Conservation (phyloP, 2,113 vertebrate species). For the Sorex fumeus region DNA sequence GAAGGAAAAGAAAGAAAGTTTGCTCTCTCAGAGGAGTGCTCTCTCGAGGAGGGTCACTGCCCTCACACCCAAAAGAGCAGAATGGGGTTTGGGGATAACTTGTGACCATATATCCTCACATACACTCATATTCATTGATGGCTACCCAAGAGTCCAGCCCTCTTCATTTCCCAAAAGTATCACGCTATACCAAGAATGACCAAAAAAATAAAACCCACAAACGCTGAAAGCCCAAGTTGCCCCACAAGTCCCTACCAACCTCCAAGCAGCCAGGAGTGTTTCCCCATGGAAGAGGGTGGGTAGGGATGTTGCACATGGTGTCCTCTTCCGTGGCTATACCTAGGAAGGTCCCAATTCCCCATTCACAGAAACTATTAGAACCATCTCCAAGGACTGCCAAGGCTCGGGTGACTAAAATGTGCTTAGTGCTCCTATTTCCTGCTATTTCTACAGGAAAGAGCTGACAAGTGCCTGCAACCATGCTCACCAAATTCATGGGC, state of each 20-base stretch:
- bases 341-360: background rate
- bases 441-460: background rate
- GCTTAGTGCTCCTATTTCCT: background rate
- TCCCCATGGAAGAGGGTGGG: too few species aligned
- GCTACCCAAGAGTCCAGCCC: background rate
- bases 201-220: too few species aligned
- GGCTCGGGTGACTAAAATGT: background rate
- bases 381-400: background rate
- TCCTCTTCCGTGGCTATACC: background rate
- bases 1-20: too few species aligned
- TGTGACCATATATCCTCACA: background rate
- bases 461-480: background rate
- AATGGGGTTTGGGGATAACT: background rate
- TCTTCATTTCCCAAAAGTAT: background rate
- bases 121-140: background rate
- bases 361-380: background rate
- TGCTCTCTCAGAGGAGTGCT: background rate
- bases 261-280: background rate
- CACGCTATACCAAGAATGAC: background rate
- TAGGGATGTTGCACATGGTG: fast-evolving
- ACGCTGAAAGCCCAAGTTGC: background rate
- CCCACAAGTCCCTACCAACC: background rate
- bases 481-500: background rate
- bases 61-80: background rate
- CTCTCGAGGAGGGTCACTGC: background rate